phyloP scores from a whole-genome alignment of 2,888 invertebrate species.

The Agrochola litura region DNA sequence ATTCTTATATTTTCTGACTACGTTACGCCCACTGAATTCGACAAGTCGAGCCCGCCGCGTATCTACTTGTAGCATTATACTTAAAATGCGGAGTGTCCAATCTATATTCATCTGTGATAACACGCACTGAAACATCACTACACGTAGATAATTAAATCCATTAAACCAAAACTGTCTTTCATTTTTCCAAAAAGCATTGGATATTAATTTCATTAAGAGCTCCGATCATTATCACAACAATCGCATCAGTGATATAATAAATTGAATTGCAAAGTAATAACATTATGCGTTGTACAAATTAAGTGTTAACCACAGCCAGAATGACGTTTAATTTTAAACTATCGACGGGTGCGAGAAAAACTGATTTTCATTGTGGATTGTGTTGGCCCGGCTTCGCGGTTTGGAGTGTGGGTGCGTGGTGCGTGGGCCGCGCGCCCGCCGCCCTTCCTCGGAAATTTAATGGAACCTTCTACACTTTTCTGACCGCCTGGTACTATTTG shows the following conservation, averaged over 20 bases:
- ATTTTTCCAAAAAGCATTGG: constrained; percentile 75
- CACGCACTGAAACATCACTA: constrained; percentile 53
- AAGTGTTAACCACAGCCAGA: constrained; percentile 87
- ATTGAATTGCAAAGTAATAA: constrained; percentile 88
- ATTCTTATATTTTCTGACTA: too few species aligned
- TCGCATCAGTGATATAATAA: constrained; percentile 85
- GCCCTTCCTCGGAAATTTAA: constrained; percentile 73
- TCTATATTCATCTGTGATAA: background rate
- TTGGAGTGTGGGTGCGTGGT: constrained; percentile 75
- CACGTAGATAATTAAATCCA: constrained; percentile 61
- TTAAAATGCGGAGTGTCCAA: too few species aligned
- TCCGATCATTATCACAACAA: constrained; percentile 84
- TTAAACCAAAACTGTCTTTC: constrained; percentile 73
- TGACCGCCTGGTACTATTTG: constrained; percentile 88
- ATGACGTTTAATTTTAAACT: constrained; percentile 90
- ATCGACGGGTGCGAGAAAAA: constrained; percentile 86
- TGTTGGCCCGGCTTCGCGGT: constrained; percentile 66
- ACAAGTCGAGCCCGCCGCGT: too few species aligned
- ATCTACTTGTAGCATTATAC: too few species aligned
- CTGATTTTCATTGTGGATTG: constrained; percentile 83
- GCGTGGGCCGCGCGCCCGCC: constrained; percentile 67
- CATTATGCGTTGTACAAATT: constrained; percentile 87
- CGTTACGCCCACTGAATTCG: too few species aligned
- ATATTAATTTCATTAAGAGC: constrained; percentile 88
- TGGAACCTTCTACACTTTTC: constrained; percentile 73